A percentile compares a stretch with the other conserved stretches of the same genome.
Conservation (phyloP, 1,140 invertebrate genomes). For the Mylabris phalerata region DNA sequence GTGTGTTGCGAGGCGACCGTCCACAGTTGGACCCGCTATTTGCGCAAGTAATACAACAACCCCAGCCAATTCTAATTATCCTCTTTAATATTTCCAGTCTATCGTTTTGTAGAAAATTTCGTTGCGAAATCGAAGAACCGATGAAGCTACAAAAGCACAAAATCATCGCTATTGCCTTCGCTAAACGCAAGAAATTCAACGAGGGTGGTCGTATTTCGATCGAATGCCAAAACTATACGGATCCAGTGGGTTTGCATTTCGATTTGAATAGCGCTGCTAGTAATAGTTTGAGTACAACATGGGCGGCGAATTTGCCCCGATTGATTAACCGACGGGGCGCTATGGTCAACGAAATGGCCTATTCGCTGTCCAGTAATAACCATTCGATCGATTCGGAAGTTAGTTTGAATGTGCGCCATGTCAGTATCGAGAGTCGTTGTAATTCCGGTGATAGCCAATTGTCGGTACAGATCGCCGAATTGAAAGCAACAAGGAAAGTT, state of each 20-base stretch:
- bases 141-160: conserved; percentile 79
- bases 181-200: conserved; percentile 78
- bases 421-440: conserved; percentile 72
- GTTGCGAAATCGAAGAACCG: conserved; percentile 64
- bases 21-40: conserved; percentile 75
- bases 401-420: conserved; percentile 67
- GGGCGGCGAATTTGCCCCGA: conserved; percentile 81
- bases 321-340: conserved; percentile 77
- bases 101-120: conserved; percentile 50
- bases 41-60: conserved; percentile 59
- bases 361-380: conserved; percentile 55
- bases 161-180: conserved; percentile 84
- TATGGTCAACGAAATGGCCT: conserved; percentile 52
- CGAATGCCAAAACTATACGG: conserved; percentile 78
- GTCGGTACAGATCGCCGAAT: conserved; percentile 72
- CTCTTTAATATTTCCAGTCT: background rate
- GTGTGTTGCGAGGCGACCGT: conserved; percentile 80
- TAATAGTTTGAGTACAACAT: conserved; percentile 70
- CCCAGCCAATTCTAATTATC: background rate
- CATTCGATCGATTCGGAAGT: conserved; percentile 67
- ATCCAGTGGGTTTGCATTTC: conserved; percentile 83
- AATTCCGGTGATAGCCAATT: conserved; percentile 80
- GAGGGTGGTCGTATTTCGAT: conserved; percentile 77
- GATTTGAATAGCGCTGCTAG: conserved; percentile 72
- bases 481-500: conserved; percentile 60